Evolutionary conservation across 2,797 vertebrate genomes (phyloP).

Genomic region (Margarornis squamiger): DNA sequence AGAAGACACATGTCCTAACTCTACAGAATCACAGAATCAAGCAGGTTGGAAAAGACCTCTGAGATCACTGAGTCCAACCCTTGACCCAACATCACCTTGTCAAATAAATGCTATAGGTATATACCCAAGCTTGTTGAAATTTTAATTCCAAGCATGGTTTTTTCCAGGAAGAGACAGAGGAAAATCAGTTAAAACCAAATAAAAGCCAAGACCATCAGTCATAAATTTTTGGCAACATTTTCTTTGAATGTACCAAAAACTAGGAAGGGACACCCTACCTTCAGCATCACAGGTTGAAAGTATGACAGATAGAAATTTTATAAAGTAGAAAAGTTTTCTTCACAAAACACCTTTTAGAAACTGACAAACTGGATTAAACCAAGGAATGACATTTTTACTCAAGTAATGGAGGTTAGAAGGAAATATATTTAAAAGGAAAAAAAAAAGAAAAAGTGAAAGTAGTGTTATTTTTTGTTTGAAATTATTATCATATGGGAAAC

Average conservation of each 20-base stretch:
- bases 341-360: not conserved
- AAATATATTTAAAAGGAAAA: not conserved
- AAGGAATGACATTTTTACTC: not conserved
- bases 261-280: not conserved
- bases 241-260: not conserved
- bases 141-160: not conserved
- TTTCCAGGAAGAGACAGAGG: not conserved
- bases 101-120: not conserved
- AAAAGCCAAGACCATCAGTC: not conserved
- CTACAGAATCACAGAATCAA: not conserved
- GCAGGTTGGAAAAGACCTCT: not conserved
- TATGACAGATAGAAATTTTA: not conserved
- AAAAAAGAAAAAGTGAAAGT: not conserved
- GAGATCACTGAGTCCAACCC: not conserved
- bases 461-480: not conserved
- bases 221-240: not conserved
- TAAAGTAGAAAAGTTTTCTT: not conserved
- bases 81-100: not conserved
- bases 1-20: not conserved
- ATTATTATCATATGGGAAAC: not conserved
- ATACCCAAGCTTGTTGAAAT: not conserved
- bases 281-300: not conserved
- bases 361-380: not conserved
- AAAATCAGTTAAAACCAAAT: not conserved
- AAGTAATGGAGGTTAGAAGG: not conserved